A percentile compares a stretch with the other conserved stretches of the same genome.
These are phyloP conservation scores for Caenorhabditis afra DNA, from an alignment of 2,888 invertebrate genomes.

Conservation along the genomic window DNA sequence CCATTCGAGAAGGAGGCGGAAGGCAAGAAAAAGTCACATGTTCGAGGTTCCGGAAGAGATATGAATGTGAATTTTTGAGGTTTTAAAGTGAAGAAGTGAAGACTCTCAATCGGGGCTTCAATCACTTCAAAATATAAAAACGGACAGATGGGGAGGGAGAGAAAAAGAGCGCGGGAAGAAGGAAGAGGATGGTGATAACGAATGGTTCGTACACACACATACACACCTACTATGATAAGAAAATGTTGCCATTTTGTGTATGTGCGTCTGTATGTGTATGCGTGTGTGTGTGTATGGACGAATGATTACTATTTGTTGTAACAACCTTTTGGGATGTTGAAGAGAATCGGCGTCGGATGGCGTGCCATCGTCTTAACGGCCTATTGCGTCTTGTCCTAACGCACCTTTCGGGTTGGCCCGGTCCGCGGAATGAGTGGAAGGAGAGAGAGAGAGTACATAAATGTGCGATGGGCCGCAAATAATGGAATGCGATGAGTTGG, in stretches of 20 bases:
- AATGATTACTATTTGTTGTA: slow-evolving; percentile 32
- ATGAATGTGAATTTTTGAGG: background rate
- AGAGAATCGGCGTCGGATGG: background rate
- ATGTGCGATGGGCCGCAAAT: slow-evolving; percentile 52
- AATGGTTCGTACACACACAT: slow-evolving; percentile 39
- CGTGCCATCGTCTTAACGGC: slow-evolving; percentile 42
- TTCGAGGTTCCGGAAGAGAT: background rate
- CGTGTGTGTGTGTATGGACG: slow-evolving; percentile 30
- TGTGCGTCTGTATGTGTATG: slow-evolving; percentile 1
- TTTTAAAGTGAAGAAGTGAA: background rate
- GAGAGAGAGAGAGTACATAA: slow-evolving; percentile 38
- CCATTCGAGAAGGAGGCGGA: background rate
- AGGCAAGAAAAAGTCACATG: slow-evolving; percentile 7
- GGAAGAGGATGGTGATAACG: slow-evolving; percentile 25
- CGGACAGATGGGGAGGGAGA: background rate
- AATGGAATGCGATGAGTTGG: slow-evolving; percentile 45
- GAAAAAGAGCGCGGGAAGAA: no score
- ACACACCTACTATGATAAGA: slow-evolving; percentile 2
- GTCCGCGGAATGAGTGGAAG: slow-evolving; percentile 10
- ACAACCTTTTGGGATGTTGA: slow-evolving; percentile 28
- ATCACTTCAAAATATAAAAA: slow-evolving; percentile 38
- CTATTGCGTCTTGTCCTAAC: slow-evolving; percentile 40
- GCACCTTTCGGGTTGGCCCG: no score
- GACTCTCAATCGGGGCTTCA: background rate
- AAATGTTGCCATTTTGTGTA: slow-evolving; percentile 32